A percentile compares a stretch with the other conserved stretches of the same genome.
phyloP scores from a whole-genome alignment of 2,797 vertebrate genomes.

The Picus viridis region DNA sequence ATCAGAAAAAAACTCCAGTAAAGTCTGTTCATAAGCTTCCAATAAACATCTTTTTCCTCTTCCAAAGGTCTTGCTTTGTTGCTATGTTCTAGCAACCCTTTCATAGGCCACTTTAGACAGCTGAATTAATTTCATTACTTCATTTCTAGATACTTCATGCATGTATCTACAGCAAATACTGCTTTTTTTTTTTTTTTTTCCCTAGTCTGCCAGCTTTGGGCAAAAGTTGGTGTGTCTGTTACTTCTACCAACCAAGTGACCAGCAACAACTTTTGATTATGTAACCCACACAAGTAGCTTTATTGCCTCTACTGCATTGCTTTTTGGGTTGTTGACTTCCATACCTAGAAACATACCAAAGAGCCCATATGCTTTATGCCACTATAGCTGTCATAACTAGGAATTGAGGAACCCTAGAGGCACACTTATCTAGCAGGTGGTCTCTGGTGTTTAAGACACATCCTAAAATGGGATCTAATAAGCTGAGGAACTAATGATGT shows the following conservation, averaged over 20 bases:
- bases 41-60: not conserved
- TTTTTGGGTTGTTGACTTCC: not conserved
- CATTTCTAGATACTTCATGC: not conserved
- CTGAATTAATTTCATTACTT: not conserved
- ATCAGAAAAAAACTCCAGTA: not conserved
- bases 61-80: not conserved
- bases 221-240: not conserved
- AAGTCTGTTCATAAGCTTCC: not conserved
- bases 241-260: not conserved
- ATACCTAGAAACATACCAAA: not conserved
- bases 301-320: not conserved
- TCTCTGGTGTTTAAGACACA: not conserved
- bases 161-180: not conserved
- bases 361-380: rapidly evolving
- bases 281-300: not conserved
- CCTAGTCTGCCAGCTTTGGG: not conserved
- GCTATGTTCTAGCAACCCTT: not conserved
- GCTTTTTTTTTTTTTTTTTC: not conserved
- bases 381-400: rapidly evolving
- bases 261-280: not conserved
- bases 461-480: no score
- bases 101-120: not conserved
- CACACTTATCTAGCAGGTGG: not conserved
- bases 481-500: no score
- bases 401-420: not conserved